Base-by-base conservation (phyloP, 2,113 vertebrate genomes). In the Salminus brasiliensis region DNA sequence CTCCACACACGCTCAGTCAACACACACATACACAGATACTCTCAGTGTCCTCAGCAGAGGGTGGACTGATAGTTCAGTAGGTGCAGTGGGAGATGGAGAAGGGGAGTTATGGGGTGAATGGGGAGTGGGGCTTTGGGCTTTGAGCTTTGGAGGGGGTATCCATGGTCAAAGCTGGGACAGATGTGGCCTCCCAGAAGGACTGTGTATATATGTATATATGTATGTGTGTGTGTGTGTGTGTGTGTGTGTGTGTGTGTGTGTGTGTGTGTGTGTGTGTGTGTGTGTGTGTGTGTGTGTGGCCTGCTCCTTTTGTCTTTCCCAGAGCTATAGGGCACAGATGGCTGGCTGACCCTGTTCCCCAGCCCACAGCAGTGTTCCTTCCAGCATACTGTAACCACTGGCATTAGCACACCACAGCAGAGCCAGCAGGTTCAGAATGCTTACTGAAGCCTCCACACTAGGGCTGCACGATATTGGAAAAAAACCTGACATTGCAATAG, bases 301-400 rank as follows among this genome's bases (percentile, higher is more conserved):
- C 66, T 39, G 29, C 21, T 57, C 60, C 18, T 41, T 74, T 67
- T 49, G 45, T 78, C 43, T 39, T 68, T 55, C 41, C 52, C 55
- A 36, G 23, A 74, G 41, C 81, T 70, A 39, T 7, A 36, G 25
- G 43, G 21, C 76, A 18, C 76, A 83, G 81, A 83, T 83, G 76
- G 81, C 29, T 29, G 53, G 30, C 7, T n/a, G 36, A 75, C 59
- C 78, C 39, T 32, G 63, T 71, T 62, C 70, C 49, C 34, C 8
- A 78, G 47, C 76, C 34, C 63, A n/a, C 62, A 55, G 74, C 74
- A 30, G 74, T 30, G 47, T 34, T 23, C 16, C 27, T 34, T 23
- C 16, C 27, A n/a, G 27, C 65, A 32, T 29, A n/a, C n/a, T n/a
- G n/a, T n/a, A 77, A 68, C 63, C 39, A 68, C 47, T 30, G 32